A percentile compares a stretch with the other conserved stretches of the same genome.
Conservation (phyloP, 2,113 vertebrate species). For the Octodon degus region DNA sequence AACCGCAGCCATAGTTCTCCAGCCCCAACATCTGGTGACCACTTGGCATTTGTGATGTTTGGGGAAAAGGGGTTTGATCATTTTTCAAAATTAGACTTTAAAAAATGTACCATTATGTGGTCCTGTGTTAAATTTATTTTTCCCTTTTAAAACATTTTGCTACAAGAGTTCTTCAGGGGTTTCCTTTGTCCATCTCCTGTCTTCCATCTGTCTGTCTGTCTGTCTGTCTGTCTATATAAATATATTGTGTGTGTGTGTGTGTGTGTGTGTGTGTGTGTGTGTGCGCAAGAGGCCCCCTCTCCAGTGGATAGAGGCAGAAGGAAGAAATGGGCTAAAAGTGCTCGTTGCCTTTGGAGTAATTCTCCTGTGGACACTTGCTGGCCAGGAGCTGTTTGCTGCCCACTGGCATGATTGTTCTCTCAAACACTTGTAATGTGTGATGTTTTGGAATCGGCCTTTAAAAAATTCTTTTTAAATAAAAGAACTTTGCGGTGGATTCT, state of each 20-base stretch:
- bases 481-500: neutral
- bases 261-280: neutral
- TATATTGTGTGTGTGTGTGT: neutral
- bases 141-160: slow-evolving; percentile 43
- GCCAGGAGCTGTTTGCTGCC: neutral
- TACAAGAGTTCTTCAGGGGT: neutral
- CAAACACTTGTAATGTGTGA: neutral
- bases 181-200: neutral
- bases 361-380: neutral
- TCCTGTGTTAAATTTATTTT: neutral
- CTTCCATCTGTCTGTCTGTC: neutral
- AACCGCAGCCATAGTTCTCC: slow-evolving; percentile 57
- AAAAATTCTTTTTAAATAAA: neutral
- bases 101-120: slow-evolving; percentile 49
- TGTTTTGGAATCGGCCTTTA: neutral
- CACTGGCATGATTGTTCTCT: rapidly evolving
- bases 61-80: slow-evolving; percentile 57
- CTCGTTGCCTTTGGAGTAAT: neutral
- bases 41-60: slow-evolving; percentile 71
- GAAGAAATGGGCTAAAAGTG: neutral
- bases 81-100: slow-evolving; percentile 64
- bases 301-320: neutral
- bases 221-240: neutral
- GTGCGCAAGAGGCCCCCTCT: neutral
- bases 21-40: slow-evolving; percentile 73